Conservation (phyloP, 2,113 vertebrate species). For the Sylvietta virens region DNA sequence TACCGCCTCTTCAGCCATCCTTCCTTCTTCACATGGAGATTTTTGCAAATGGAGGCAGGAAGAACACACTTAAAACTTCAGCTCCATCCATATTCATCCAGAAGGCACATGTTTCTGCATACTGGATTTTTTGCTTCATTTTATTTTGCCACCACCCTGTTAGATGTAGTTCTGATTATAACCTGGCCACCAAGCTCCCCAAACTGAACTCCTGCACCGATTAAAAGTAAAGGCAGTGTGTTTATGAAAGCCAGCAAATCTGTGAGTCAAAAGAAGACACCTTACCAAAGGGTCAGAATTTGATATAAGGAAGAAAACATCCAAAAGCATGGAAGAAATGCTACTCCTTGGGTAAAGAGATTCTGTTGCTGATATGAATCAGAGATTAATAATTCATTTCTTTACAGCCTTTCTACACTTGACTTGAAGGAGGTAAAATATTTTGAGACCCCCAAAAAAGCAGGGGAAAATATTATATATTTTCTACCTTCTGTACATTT, state of each 20-base stretch:
- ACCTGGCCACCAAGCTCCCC: constrained; percentile 46
- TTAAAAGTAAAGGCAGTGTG: constrained; percentile 62
- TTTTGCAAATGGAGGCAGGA: not conserved
- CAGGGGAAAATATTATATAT: not conserved
- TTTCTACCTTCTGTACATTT: constrained; percentile 34
- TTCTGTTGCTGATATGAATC: constrained; percentile 58
- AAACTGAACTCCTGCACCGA: constrained; percentile 48
- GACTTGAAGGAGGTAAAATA: constrained; percentile 45
- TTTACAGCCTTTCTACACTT: constrained; percentile 58
- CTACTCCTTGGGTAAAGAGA: constrained; percentile 52
- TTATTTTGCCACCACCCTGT: constrained; percentile 34
- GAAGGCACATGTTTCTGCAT: constrained; percentile 20
- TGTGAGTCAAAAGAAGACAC: constrained; percentile 71
- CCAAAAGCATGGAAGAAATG: constrained; percentile 62
- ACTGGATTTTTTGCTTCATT: constrained; percentile 16
- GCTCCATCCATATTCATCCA: constrained; percentile 12
- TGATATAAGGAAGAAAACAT: constrained; percentile 66
- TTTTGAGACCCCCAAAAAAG: constrained; percentile 55
- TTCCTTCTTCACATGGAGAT: not conserved
- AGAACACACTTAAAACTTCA: not conserved
- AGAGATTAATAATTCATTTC: constrained; percentile 76
- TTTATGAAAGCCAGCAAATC: constrained; percentile 74
- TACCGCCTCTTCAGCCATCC: not conserved
- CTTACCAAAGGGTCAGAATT: constrained; percentile 70
- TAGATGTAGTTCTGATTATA: constrained; percentile 57